phyloP scores from a whole-genome alignment of 2,797 vertebrate species.

The Chiroxiphia lanceolata region DNA sequence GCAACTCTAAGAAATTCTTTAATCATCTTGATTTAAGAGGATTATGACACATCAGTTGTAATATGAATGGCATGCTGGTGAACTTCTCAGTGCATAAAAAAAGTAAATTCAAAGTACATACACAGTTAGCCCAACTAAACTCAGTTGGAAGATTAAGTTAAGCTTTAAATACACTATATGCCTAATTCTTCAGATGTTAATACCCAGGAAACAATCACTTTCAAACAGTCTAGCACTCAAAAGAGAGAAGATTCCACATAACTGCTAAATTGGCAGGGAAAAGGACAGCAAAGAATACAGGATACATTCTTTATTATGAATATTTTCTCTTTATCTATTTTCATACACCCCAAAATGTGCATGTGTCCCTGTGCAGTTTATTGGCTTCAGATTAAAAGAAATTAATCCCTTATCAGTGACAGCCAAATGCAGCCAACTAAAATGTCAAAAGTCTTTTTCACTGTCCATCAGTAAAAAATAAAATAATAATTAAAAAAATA shows the following conservation, averaged over 20 bases:
- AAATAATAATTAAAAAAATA: background rate
- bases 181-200: slow-evolving; percentile 6
- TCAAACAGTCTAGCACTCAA: background rate
- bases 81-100: background rate
- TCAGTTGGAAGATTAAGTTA: background rate
- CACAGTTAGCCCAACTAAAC: background rate
- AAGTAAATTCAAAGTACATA: background rate
- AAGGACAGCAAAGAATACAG: background rate
- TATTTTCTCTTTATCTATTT: background rate
- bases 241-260: background rate
- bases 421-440: background rate
- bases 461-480: background rate
- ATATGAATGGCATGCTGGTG: background rate
- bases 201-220: background rate
- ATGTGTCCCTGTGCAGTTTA: background rate
- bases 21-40: slow-evolving; percentile 15
- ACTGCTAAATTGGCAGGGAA: background rate
- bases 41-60: background rate
- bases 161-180: background rate
- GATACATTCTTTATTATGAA: background rate
- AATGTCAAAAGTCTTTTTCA: background rate
- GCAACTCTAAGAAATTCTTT: background rate
- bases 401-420: background rate
- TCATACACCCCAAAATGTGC: background rate
- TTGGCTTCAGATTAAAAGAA: background rate